Base-by-base conservation (phyloP, 2,888 invertebrate genomes). In the Parnassius orleans region DNA sequence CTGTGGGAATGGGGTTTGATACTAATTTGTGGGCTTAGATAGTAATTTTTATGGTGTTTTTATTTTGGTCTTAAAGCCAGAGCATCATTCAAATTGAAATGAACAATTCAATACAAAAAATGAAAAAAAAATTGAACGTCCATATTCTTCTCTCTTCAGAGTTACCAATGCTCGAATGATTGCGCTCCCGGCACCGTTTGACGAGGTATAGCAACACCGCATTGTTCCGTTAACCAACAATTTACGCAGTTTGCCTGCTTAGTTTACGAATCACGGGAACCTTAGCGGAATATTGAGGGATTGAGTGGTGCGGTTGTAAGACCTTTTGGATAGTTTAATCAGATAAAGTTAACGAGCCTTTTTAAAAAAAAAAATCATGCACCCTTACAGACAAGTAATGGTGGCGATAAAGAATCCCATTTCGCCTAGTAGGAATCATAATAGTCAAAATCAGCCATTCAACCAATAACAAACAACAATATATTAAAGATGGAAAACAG, bases 151-250 rank as follows among this genome's bases (percentile, higher is more conserved):
- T 59, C 33, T 19, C 54, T 46, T 55, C 10, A 15, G 46, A 51
- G 68, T 65, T 60, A 60, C 66, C 66, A 66, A 61, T 48, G 60
- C 65, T 66, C 64, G 66, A 58, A 67, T 72, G 70, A 70, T 72
- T 70, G 72, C 69, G 69, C 67, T 63, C 66, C 67, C 60, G 59
- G 65, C 64, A 65, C 67, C 70, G 69, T 68, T 66, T 66, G 72
- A 68, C 72, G 71, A 69, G 67, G 68, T 65, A 57, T 65, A 66
- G 66, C 66, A 70, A 68, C 71, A 68, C 72, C 75, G 73, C 74
- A 76, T 73, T 75, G 75, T 75, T 72, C 71, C 72, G 68, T 69
- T 73, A 69, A 73, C 74, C 72, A 73, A 73, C 74, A 77, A 73
- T 76, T 72, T 69, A 72, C 71, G 69, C 73, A 65, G 66, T 67